phyloP scores from a whole-genome alignment of 2,797 vertebrate genomes.

The Pseudochromis fuscus region DNA sequence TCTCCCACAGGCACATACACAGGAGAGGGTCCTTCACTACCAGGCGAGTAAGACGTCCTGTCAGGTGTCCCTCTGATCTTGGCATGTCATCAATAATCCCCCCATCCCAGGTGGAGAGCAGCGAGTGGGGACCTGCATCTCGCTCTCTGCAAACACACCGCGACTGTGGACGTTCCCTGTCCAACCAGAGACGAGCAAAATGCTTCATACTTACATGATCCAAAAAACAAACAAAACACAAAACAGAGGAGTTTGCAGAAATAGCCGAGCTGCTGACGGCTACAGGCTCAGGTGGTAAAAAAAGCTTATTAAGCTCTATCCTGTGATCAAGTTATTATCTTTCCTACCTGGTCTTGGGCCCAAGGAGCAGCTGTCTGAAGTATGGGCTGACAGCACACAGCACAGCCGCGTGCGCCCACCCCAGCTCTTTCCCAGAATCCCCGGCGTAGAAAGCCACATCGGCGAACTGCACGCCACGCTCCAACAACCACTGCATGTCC shows the following conservation, averaged over 20 bases:
- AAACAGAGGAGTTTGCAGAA: background rate
- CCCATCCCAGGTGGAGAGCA: constrained; percentile 87
- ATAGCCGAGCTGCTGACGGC: constrained; percentile 20
- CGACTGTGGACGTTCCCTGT: constrained; percentile 83
- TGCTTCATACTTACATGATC: constrained; percentile 2
- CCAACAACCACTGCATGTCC: constrained; percentile 92
- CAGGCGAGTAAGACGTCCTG: constrained; percentile 86
- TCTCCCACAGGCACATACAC: constrained; percentile 92
- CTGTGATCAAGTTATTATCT: background rate
- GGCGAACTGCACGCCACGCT: constrained; percentile 91
- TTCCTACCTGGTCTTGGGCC: constrained; percentile 82
- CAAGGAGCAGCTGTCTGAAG: constrained; percentile 94
- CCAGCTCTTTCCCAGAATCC: constrained; percentile 87
- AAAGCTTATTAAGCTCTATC: constrained; percentile 6
- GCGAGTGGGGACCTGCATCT: constrained; percentile 81
- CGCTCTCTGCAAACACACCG: constrained; percentile 85
- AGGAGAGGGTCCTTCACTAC: constrained; percentile 92
- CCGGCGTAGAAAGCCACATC: constrained; percentile 92
- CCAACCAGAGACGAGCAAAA: constrained; percentile 39
- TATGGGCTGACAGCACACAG: constrained; percentile 92
- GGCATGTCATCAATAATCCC: constrained; percentile 80
- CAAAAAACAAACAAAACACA: too few relatives aligned
- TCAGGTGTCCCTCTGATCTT: constrained; percentile 77
- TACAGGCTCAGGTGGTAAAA: constrained; percentile 26
- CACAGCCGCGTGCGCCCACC: constrained; percentile 92